Evolutionary conservation across 2,888 invertebrate species (phyloP).

Genomic region (Eledone cirrhosa): DNA sequence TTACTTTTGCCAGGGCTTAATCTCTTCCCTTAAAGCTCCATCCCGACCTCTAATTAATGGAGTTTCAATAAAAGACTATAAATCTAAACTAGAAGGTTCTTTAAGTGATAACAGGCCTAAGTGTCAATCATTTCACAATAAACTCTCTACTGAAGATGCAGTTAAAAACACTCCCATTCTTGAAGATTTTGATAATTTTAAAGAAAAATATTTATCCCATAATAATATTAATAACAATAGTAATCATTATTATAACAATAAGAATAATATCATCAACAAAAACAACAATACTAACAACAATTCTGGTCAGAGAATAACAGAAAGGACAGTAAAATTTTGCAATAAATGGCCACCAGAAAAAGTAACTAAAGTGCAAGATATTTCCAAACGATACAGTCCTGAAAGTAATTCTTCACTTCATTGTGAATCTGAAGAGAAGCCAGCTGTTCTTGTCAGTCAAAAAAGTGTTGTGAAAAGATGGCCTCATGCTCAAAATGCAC

Average conservation of each 20-base stretch:
- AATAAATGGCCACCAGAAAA: constrained; percentile 24
- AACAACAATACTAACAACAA: too few relatives aligned
- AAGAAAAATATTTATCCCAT: too few relatives aligned
- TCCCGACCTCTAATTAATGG: background rate
- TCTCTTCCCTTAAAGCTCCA: background rate
- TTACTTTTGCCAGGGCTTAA: constrained; percentile 22
- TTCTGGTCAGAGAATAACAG: background rate
- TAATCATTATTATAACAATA: too few relatives aligned
- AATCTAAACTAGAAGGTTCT: constrained; percentile 10
- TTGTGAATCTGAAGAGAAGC: background rate
- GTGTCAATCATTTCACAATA: too few relatives aligned
- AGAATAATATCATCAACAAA: too few relatives aligned
- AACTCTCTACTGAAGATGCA: too few relatives aligned
- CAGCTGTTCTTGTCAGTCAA: background rate
- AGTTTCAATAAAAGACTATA: constrained; percentile 2
- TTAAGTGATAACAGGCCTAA: too few relatives aligned
- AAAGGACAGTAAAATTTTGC: background rate
- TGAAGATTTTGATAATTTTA: too few relatives aligned
- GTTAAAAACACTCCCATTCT: too few relatives aligned
- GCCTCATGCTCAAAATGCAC: background rate
- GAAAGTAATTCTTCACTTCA: background rate
- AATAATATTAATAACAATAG: too few relatives aligned
- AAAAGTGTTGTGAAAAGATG: constrained; percentile 21
- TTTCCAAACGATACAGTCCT: background rate
- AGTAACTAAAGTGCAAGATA: background rate